Percentiles rank a stretch among this genome's conserved stretches.
These are phyloP conservation scores for Equus quagga DNA, from an alignment of 2,113 vertebrate species.

Conservation along the genomic window DNA sequence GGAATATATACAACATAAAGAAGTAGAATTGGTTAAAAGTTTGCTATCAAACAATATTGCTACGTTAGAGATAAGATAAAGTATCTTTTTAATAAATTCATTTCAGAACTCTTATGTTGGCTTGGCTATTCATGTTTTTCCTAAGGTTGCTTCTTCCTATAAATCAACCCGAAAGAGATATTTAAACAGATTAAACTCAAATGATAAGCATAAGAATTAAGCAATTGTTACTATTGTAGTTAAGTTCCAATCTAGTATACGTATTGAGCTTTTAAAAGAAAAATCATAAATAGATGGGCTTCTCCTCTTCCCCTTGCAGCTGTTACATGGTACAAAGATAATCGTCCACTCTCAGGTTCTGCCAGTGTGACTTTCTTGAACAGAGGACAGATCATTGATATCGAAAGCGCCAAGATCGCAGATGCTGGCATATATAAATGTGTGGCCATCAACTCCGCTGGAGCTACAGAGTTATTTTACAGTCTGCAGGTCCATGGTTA, in stretches of 20 bases:
- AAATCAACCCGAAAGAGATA: neutral
- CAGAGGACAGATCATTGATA: slow-evolving; percentile 90
- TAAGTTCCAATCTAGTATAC: neutral
- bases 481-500: slow-evolving; percentile 95
- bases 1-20: neutral
- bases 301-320: slow-evolving; percentile 84
- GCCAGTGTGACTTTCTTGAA: slow-evolving; percentile 87
- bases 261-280: neutral
- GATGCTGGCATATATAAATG: slow-evolving; percentile 95
- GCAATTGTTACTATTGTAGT: neutral
- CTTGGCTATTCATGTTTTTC: neutral
- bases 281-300: neutral
- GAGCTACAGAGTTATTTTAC: slow-evolving; percentile 91
- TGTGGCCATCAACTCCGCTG: slow-evolving; percentile 92
- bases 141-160: neutral
- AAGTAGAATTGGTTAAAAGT: slow-evolving; percentile 17
- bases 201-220: neutral
- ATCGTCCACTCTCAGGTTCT: slow-evolving; percentile 86
- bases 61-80: neutral
- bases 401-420: slow-evolving; percentile 91
- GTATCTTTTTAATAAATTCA: neutral
- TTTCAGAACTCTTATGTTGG: neutral
- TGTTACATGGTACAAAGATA: slow-evolving; percentile 95
- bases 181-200: neutral
- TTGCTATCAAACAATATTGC: neutral